Evolutionary conservation across 2,113 vertebrate genomes (phyloP).

Genomic region (Melanerpes formicivorus): DNA sequence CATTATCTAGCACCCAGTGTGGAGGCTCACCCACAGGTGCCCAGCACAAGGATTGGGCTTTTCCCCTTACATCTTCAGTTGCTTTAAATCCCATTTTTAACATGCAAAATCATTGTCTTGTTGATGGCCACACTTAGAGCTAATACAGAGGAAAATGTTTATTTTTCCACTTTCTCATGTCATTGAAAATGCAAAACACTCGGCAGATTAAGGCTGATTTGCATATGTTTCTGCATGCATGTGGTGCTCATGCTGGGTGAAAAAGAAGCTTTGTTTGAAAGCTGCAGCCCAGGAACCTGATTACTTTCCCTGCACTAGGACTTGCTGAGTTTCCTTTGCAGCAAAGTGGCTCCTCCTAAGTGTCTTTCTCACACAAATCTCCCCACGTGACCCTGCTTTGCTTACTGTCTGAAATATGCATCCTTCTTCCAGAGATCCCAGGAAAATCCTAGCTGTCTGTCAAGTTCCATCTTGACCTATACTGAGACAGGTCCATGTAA

Average conservation of each 20-base stretch:
- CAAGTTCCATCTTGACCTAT: background rate
- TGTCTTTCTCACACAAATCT: background rate
- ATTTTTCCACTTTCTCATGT: background rate
- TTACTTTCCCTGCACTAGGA: background rate
- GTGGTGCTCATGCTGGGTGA: background rate
- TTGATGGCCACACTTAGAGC: background rate
- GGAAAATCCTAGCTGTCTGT: background rate
- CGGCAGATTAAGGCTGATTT: background rate
- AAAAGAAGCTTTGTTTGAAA: background rate
- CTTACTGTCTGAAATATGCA: background rate
- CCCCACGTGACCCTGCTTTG: background rate
- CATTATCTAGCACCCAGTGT: background rate
- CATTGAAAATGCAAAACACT: constrained; percentile 21
- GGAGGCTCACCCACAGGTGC: background rate
- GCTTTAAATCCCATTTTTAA: background rate
- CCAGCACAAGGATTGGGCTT: background rate
- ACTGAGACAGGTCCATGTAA: background rate
- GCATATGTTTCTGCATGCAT: background rate
- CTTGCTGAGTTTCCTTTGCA: background rate
- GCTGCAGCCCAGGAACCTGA: background rate
- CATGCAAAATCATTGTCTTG: background rate
- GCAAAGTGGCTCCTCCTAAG: background rate
- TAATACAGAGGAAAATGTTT: constrained; percentile 6
- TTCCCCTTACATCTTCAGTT: background rate
- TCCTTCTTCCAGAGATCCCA: background rate